Conservation (phyloP, 2,113 vertebrate species). For the Lipophrys pholis region DNA sequence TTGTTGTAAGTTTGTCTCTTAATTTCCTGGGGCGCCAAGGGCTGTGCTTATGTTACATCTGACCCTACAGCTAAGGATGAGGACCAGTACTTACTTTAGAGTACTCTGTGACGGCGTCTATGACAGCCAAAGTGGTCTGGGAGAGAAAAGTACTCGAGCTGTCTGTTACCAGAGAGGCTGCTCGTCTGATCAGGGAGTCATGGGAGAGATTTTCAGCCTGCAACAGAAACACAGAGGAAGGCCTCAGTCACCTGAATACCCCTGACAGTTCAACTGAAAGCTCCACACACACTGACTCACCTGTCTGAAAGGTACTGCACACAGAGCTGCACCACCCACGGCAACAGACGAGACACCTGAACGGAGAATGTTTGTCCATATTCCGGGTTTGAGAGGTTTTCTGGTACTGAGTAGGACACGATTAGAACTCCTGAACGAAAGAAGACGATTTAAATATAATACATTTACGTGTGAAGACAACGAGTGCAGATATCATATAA, state of each 20-base stretch:
- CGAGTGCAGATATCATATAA: no score
- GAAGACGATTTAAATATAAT: no score
- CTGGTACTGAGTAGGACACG: slow-evolving; percentile 48
- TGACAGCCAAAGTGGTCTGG: slow-evolving; percentile 82
- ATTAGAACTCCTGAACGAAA: slow-evolving; percentile 51
- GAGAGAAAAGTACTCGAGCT: slow-evolving; percentile 84
- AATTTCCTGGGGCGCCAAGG: no score
- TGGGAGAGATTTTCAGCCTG: slow-evolving; percentile 80
- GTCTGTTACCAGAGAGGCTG: slow-evolving; percentile 82
- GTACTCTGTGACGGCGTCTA: slow-evolving; percentile 80
- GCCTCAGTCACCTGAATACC: not conserved
- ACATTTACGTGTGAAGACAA: no score
- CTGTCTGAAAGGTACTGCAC: slow-evolving; percentile 80
- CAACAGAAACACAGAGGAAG: not conserved
- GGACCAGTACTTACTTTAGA: slow-evolving; percentile 71
- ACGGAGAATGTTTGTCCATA: slow-evolving; percentile 43
- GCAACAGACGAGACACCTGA: slow-evolving; percentile 54
- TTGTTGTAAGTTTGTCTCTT: no score
- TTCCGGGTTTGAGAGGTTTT: slow-evolving; percentile 35
- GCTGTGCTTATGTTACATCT: no score
- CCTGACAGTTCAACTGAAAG: no score
- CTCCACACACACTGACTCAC: slow-evolving; percentile 42
- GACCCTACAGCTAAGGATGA: no score
- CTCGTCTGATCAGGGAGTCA: slow-evolving; percentile 80
- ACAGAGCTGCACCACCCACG: slow-evolving; percentile 61